These are phyloP conservation scores for Reticulitermes speratus DNA, from an alignment of 1,140 invertebrate genomes.

Conservation along the genomic window DNA sequence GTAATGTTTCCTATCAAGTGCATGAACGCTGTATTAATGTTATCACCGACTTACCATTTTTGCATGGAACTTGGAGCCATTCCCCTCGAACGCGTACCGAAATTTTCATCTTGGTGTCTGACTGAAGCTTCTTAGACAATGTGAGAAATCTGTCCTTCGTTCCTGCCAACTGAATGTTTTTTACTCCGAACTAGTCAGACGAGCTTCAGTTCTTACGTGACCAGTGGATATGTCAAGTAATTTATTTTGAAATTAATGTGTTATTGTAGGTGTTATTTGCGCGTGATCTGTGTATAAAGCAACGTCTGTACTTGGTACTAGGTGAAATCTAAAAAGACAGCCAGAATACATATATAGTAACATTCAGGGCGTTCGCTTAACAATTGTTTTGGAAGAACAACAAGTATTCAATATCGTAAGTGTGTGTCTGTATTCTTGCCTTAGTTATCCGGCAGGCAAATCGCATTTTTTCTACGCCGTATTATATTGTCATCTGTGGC, in stretches of 20 bases:
- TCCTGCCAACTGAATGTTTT: background rate
- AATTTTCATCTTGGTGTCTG: conserved; percentile 56
- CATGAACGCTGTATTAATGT: background rate
- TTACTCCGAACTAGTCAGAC: background rate
- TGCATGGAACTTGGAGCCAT: conserved; percentile 65
- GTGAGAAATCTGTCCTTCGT: background rate
- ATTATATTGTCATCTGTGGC: no score
- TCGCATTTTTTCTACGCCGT: no score
- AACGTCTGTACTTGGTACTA: no score
- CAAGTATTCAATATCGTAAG: no score
- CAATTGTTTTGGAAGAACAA: no score
- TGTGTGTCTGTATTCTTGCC: no score
- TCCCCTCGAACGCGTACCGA: conserved; percentile 60
- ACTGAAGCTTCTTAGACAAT: background rate
- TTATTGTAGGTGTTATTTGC: no score
- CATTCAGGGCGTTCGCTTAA: no score
- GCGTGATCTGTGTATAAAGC: no score
- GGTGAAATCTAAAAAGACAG: no score
- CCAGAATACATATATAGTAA: no score
- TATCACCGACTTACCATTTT: conserved; percentile 44
- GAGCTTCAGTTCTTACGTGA: background rate
- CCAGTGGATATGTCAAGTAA: background rate
- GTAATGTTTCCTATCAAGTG: background rate
- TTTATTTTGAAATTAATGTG: background rate
- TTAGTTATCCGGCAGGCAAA: no score